phyloP scores from a whole-genome alignment of 2,113 vertebrate species.

The Hydrolagus affinis region DNA sequence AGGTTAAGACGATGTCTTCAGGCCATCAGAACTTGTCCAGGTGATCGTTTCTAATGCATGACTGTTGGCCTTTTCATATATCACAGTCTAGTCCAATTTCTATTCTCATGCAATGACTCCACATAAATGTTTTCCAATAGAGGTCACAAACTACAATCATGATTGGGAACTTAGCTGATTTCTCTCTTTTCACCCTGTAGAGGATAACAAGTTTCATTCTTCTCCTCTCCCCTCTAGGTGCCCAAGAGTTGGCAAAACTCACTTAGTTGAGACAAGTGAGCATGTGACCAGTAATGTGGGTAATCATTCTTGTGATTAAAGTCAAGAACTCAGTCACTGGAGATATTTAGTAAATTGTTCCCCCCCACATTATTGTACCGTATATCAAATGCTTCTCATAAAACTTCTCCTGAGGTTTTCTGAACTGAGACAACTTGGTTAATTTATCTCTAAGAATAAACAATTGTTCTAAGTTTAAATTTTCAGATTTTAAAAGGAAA shows the following conservation, averaged over 20 bases:
- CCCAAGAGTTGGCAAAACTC: neutral
- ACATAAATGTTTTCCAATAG: too few relatives aligned
- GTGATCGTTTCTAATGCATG: too few relatives aligned
- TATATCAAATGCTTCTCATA: neutral
- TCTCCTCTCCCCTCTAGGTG: neutral
- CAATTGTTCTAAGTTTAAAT: neutral
- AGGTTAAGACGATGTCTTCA: too few relatives aligned
- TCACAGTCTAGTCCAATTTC: too few relatives aligned
- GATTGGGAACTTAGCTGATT: too few relatives aligned
- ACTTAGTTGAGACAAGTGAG: neutral
- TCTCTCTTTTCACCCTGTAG: too few relatives aligned
- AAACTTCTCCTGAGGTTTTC: neutral
- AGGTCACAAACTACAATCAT: too few relatives aligned
- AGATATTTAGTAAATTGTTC: neutral
- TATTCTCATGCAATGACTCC: too few relatives aligned
- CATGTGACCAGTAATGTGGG: neutral
- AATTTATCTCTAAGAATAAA: neutral
- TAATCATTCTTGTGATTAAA: neutral
- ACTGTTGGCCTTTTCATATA: too few relatives aligned
- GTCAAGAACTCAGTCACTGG: neutral
- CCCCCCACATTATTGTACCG: neutral
- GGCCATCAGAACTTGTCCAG: too few relatives aligned
- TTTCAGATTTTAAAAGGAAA: neutral
- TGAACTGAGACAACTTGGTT: neutral
- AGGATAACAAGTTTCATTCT: too few relatives aligned